A percentile compares a stretch with the other conserved stretches of the same genome.
Conservation (phyloP, 2,797 vertebrate genomes). For the Heliangelus exortis region DNA sequence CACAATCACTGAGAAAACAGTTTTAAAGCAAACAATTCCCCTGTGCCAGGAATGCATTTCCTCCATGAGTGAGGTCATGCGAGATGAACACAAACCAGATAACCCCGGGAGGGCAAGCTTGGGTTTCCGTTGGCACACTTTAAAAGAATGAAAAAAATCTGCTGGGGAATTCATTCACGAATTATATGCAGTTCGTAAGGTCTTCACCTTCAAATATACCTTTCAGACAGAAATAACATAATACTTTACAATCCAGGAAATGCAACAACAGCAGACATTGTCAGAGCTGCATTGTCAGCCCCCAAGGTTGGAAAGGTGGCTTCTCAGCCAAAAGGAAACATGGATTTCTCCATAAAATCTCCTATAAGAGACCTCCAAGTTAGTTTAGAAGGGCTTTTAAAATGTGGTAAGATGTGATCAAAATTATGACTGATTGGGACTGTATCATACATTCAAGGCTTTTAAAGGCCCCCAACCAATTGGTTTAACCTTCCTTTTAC, state of each 20-base stretch:
- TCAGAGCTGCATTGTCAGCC: background rate
- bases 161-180: background rate
- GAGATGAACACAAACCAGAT: background rate
- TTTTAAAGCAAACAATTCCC: conserved; percentile 33
- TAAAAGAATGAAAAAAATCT: background rate
- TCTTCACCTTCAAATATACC: background rate
- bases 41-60: conserved; percentile 26
- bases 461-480: background rate
- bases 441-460: fast-evolving
- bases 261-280: background rate
- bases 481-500: background rate
- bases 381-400: background rate
- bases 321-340: background rate
- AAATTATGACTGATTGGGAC: background rate
- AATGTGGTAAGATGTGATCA: background rate
- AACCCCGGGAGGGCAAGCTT: background rate
- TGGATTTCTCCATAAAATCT: background rate
- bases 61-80: background rate
- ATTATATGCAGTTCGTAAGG: background rate
- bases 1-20: conserved; percentile 48
- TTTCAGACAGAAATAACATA: background rate
- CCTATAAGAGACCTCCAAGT: background rate
- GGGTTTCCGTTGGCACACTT: background rate
- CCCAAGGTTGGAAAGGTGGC: background rate
- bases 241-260: background rate